Base-by-base conservation (phyloP, 37 sponge, comb jelly and placozoan species). In the Oopsacas minuta region DNA sequence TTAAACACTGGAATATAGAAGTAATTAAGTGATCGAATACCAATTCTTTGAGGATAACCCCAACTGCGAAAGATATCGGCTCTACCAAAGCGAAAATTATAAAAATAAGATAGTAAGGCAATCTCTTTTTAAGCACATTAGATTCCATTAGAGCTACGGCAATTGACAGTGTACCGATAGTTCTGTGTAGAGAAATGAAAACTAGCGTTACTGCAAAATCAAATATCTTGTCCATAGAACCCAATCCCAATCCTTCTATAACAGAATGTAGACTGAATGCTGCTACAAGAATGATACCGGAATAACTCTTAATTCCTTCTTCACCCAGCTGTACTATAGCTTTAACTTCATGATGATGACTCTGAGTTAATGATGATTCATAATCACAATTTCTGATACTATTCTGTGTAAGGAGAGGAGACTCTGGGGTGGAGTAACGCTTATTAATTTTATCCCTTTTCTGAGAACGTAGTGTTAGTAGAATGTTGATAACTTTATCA, bases 161-260 rank as follows among this genome's bases (percentile, higher is more conserved):
- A n/a, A 61, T 61, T 10, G 75, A 61, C 30, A 61, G 30, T 5
- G 75, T 61, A n/a, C 75, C 75, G 30, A 61, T 61, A 3, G 75
- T 61, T n/a, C 75, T 61, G 75, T 61, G 75, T 25, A 61, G 75
- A 61, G 75, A 61, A 61, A 61, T 61, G 30, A 61, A 61, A 61
- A 34, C 30, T 3, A 61, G 22, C 7, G 75, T 61, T 25, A 61
- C 30, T 7, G 30, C 5, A 34, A 61, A 61, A 61, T 61, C 75
- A n/a, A 61, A 61, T 12, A 61, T 25, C 17, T 3, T 61, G 28
- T 61, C 75, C 75, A 61, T 61, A 3, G 75, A 25, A 3, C 75
- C 75, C 30, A 61, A 61, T 20, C 75, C 75, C 17, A 61, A 34
- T 5, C 75, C 75, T 61, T 61, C 75, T 25, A 61, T 61, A 3